Percentiles rank a stretch among this genome's conserved stretches.
Conservation (phyloP, 1,140 invertebrate species). For the Notospermus geniculatus region DNA sequence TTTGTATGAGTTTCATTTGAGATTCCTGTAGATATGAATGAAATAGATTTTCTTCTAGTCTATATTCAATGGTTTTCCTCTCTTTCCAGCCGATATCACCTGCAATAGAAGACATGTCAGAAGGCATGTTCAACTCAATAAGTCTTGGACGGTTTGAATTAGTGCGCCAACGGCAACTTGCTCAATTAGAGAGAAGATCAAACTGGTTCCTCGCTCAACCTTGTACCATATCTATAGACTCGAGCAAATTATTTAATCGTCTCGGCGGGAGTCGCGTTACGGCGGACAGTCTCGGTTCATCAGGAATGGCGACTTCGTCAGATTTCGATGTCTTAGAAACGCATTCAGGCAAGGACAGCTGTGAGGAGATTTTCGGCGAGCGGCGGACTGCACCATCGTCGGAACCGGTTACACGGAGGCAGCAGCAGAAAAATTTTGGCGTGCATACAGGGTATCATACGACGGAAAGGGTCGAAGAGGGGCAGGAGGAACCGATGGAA, state of each 20-base stretch:
- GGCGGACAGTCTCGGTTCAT: constrained; percentile 1
- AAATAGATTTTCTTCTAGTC: background rate
- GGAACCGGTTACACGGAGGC: background rate
- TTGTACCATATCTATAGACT: background rate
- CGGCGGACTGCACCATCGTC: background rate
- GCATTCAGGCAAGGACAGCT: background rate
- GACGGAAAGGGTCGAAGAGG: too few species aligned
- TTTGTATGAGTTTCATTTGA: too few species aligned
- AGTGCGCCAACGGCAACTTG: constrained; percentile 19
- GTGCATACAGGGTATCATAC: too few species aligned
- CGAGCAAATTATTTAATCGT: background rate
- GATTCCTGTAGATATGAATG: too few species aligned
- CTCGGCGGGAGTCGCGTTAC: background rate
- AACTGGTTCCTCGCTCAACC: constrained; percentile 24
- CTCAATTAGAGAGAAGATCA: constrained; percentile 17
- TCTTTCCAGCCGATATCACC: background rate
- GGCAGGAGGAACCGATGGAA: background rate
- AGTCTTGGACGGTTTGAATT: constrained; percentile 22
- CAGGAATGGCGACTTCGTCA: constrained; percentile 1
- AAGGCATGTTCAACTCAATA: constrained; percentile 17
- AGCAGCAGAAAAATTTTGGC: background rate
- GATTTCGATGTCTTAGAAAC: constrained; percentile 1
- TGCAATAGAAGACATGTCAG: constrained; percentile 6
- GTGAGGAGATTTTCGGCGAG: background rate
- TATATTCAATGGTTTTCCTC: background rate